Conservation (phyloP, 2,113 vertebrate genomes). For the Rousettus leschenaultii region DNA sequence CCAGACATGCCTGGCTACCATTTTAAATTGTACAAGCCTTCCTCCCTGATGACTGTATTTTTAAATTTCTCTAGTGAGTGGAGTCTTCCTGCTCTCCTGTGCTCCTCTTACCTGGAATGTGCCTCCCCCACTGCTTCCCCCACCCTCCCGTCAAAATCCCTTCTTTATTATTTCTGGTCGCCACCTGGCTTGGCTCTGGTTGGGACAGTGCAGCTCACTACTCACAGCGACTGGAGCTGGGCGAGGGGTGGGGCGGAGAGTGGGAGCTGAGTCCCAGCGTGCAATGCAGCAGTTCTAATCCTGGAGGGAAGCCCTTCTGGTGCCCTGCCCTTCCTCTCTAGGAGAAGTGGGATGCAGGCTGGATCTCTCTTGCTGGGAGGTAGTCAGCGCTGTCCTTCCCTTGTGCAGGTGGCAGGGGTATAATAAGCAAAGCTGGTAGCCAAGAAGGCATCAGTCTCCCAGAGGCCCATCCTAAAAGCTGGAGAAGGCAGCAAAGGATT, state of each 20-base stretch:
- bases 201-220: neutral
- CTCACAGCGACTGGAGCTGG: neutral
- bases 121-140: too few relatives aligned
- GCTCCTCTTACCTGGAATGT: neutral
- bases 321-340: neutral
- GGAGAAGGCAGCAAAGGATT: neutral
- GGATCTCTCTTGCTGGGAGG: neutral
- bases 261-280: constrained; percentile 31
- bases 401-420: neutral
- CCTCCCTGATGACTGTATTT: neutral
- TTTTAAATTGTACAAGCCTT: neutral
- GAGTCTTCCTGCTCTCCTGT: fast-evolving
- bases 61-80: neutral
- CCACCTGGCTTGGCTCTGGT: neutral
- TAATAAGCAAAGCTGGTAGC: neutral
- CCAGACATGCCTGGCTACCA: neutral
- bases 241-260: neutral
- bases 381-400: neutral
- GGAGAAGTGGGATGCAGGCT: neutral
- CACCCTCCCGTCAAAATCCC: constrained; percentile 16
- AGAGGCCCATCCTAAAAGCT: neutral
- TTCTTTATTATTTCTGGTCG: constrained; percentile 37
- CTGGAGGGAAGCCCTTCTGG: neutral
- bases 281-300: neutral
- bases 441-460: neutral